Conservation (phyloP, 1,140 invertebrate genomes). For the Drosophila jambulina region DNA sequence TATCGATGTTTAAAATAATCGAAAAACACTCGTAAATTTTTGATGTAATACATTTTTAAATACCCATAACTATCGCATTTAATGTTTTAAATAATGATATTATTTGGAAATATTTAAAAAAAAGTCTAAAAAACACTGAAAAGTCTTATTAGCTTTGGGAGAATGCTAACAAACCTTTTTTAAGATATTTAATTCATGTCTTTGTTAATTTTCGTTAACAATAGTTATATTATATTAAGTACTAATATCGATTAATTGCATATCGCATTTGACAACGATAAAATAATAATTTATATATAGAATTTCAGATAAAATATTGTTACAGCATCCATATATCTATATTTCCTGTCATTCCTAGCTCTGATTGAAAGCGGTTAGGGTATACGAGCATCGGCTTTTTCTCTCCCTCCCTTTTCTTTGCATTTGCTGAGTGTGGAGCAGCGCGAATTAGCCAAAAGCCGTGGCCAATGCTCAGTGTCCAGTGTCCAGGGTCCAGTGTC, state of each 20-base stretch:
- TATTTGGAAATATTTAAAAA: neutral
- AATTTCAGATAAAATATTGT: neutral
- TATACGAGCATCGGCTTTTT: neutral
- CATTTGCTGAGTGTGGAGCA: constrained; percentile 49
- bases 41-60: no score
- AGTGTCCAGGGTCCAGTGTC: constrained; percentile 11
- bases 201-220: neutral
- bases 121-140: neutral
- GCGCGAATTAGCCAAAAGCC: constrained; percentile 78
- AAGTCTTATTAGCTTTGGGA: no score
- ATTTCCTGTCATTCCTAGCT: neutral
- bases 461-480: constrained; percentile 51
- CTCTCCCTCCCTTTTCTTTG: neutral
- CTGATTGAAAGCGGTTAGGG: neutral
- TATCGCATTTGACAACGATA: neutral
- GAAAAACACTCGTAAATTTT: no score
- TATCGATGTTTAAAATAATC: no score
- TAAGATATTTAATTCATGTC: neutral
- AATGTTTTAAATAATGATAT: neutral
- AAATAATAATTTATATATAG: neutral
- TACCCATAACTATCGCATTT: no score
- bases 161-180: no score
- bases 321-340: neutral
- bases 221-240: neutral
- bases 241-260: neutral